Evolutionary conservation across 64 coral and sea anemone genomes (phyloP).

Genomic region (Catalaphyllia jardinei): DNA sequence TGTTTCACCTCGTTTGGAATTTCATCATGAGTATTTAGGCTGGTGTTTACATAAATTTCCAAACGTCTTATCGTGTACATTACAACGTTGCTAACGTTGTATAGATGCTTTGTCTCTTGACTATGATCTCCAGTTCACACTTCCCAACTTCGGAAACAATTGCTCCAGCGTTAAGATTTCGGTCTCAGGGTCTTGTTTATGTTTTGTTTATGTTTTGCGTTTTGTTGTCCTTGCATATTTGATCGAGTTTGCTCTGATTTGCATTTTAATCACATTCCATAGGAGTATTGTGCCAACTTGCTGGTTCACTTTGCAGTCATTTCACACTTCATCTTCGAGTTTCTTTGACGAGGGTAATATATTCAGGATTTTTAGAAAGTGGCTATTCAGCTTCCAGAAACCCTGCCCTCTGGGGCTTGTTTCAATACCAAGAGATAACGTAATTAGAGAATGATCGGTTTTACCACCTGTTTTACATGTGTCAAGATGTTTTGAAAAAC

Average conservation of each 20-base stretch:
- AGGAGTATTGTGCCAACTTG: not conserved
- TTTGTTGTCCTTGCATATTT: no score
- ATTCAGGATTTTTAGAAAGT: not conserved
- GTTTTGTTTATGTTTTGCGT: not conserved
- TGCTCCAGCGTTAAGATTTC: not conserved
- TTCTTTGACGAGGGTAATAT: not conserved
- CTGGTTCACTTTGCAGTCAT: conserved; percentile 2
- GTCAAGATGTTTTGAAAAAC: no score
- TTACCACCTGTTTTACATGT: no score
- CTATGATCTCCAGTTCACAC: no score
- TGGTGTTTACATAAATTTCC: no score
- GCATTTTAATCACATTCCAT: not conserved
- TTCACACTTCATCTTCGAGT: not conserved
- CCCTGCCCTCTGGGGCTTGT: conserved; percentile 20
- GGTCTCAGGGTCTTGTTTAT: not conserved
- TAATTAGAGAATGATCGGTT: conserved; percentile 26
- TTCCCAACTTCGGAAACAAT: not conserved
- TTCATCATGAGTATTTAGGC: no score
- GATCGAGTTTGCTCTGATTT: conserved; percentile 19
- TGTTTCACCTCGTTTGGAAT: no score
- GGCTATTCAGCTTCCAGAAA: conserved; percentile 34
- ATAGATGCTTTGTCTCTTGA: no score
- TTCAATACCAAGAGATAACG: not conserved
- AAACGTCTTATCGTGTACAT: no score
- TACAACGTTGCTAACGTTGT: no score